phyloP scores from a whole-genome alignment of 2,888 invertebrate species.

The Dichetophora obliterata region DNA sequence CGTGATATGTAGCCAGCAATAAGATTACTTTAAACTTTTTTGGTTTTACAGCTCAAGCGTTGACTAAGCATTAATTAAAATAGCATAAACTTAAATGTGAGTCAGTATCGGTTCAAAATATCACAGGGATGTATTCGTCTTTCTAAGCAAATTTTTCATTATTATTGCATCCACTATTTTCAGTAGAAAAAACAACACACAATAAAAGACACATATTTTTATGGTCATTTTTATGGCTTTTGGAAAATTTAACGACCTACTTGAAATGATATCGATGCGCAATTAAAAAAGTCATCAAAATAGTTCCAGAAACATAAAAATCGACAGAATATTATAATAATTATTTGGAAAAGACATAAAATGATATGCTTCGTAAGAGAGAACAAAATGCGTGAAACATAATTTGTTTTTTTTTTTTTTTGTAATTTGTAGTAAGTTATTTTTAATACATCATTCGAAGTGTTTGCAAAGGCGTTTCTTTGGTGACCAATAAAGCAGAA shows the following conservation, averaged over 20 bases:
- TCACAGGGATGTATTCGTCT: not conserved
- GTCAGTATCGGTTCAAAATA: not conserved
- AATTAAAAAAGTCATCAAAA: not conserved
- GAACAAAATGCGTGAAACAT: conserved; percentile 6
- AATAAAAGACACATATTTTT: no score
- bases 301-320: not conserved
- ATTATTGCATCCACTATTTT: not conserved
- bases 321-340: not conserved
- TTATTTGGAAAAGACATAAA: not conserved
- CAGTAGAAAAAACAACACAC: not conserved
- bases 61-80: no score
- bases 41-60: no score
- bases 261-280: not conserved
- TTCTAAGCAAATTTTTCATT: not conserved
- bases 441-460: no score
- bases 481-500: no score
- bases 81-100: not conserved
- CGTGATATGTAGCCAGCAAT: no score
- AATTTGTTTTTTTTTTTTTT: not conserved
- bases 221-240: not conserved
- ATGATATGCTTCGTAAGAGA: not conserved
- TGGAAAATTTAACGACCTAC: not conserved
- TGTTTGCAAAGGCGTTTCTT: no score
- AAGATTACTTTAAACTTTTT: no score
- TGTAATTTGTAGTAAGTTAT: no score